These are phyloP conservation scores for Bujurquina vittata DNA, from an alignment of 2,113 vertebrate genomes.

Conservation along the genomic window DNA sequence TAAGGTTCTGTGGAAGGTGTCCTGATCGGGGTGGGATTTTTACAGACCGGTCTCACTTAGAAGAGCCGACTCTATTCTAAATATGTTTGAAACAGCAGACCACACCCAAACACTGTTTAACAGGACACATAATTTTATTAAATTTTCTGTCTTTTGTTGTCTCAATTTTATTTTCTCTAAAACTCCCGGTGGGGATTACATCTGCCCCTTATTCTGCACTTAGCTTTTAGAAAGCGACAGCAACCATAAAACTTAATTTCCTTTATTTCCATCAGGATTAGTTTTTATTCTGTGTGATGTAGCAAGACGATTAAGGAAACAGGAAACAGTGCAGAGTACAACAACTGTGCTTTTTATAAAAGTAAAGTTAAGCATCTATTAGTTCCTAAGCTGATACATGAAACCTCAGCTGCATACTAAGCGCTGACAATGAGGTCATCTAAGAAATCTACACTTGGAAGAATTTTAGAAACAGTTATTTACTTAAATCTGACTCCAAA, in stretches of 20 bases:
- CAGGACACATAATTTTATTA: neutral
- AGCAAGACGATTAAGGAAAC: constrained; percentile 7
- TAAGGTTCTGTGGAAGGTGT: neutral
- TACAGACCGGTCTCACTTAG: neutral
- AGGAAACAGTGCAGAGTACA: neutral
- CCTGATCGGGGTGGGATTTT: neutral
- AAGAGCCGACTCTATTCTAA: neutral
- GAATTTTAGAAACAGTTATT: neutral
- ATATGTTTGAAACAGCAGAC: neutral
- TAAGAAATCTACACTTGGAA: neutral
- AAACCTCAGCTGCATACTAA: neutral
- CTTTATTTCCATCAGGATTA: constrained; percentile 54
- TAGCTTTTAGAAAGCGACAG: constrained; percentile 47
- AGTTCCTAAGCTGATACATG: neutral
- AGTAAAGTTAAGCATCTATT: neutral
- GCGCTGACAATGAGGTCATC: neutral
- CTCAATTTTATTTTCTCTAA: constrained; percentile 28
- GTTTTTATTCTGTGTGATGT: constrained; percentile 38
- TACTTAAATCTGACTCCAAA: neutral
- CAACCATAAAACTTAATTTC: constrained; percentile 36
- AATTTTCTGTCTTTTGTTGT: constrained; percentile 11
- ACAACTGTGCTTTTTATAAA: neutral
- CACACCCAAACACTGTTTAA: neutral
- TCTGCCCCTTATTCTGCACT: neutral
- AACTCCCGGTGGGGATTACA: constrained; percentile 40